phyloP scores from a whole-genome alignment of 1,140 invertebrate genomes.

The Phthorimaea operculella region DNA sequence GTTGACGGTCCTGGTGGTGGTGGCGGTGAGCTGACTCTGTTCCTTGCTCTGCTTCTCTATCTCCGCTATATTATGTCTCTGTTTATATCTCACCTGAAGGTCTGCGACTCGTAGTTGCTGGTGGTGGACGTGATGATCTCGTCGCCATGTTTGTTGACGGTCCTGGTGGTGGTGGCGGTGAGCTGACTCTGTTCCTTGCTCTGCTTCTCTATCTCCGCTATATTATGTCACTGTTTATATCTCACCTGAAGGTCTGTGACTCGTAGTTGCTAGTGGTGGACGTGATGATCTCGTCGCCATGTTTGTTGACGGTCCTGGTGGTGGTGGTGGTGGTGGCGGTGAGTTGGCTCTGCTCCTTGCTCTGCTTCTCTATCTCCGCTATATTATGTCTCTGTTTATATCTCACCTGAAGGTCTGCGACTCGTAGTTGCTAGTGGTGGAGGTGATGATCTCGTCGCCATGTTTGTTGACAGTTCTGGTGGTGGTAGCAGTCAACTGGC shows the following conservation, averaged over 20 bases:
- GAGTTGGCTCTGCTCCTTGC: slow-evolving; percentile 98
- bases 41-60: slow-evolving; percentile 99
- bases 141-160: slow-evolving; percentile 99
- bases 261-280: slow-evolving; percentile 99
- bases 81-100: slow-evolving; percentile 81
- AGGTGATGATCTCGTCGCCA: slow-evolving; percentile 99
- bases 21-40: slow-evolving; percentile 97
- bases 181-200: slow-evolving; percentile 99
- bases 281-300: slow-evolving; percentile 99
- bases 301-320: slow-evolving; percentile 98
- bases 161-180: slow-evolving; percentile 96
- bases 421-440: slow-evolving; percentile 99
- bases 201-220: slow-evolving; percentile 99
- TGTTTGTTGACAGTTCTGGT: slow-evolving; percentile 99
- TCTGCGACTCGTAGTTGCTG: slow-evolving; percentile 98
- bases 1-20: slow-evolving; percentile 97
- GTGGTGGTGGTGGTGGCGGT: slow-evolving; percentile 98
- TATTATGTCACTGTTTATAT: slow-evolving; percentile 99
- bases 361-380: slow-evolving; percentile 99
- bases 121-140: slow-evolving; percentile 99
- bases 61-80: slow-evolving; percentile 98
- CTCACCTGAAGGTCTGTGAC: slow-evolving; percentile 88
- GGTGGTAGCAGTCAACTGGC: slow-evolving; percentile 97
- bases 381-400: slow-evolving; percentile 98
- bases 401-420: slow-evolving; percentile 88